Evolutionary conservation across 2,888 invertebrate species (phyloP).

Genomic region (Acanthococcus lagerstroemiae): DNA sequence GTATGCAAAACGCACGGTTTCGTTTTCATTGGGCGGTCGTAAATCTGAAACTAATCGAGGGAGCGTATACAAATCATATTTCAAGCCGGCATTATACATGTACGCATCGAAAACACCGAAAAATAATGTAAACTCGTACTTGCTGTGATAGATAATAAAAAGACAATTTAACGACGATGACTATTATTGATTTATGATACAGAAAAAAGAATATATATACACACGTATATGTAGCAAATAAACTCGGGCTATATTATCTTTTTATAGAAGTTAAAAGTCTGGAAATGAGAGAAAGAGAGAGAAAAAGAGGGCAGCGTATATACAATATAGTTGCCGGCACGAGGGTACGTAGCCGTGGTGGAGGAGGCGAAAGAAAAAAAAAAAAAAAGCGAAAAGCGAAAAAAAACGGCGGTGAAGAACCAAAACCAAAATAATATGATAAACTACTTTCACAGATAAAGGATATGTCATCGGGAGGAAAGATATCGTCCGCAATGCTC

Average conservation of each 20-base stretch:
- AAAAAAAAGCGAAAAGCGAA: background rate
- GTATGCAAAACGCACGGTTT: too few relatives aligned
- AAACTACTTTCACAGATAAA: constrained; percentile 30
- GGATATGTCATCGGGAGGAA: constrained; percentile 29
- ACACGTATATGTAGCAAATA: constrained; percentile 20
- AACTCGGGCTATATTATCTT: constrained; percentile 27
- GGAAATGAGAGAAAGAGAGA: constrained; percentile 22
- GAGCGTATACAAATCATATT: constrained; percentile 1
- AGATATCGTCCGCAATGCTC: constrained; percentile 30
- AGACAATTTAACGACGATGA: constrained; percentile 23
- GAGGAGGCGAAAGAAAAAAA: background rate
- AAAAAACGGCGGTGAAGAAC: background rate
- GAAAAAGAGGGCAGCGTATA: background rate
- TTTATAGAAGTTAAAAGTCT: constrained; percentile 30
- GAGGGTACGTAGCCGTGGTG: background rate
- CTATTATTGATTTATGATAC: constrained; percentile 21
- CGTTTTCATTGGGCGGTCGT: background rate
- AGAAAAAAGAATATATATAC: too few relatives aligned
- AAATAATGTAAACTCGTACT: background rate
- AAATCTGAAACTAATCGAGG: constrained; percentile 7
- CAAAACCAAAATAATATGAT: constrained; percentile 30
- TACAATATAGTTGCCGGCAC: background rate
- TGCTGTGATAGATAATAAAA: constrained; percentile 18
- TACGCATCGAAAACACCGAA: background rate
- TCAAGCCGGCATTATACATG: background rate